A percentile compares a stretch with the other conserved stretches of the same genome.
These are phyloP conservation scores for Nesidiocoris tenuis DNA, from an alignment of 2,888 invertebrate genomes.

Conservation along the genomic window DNA sequence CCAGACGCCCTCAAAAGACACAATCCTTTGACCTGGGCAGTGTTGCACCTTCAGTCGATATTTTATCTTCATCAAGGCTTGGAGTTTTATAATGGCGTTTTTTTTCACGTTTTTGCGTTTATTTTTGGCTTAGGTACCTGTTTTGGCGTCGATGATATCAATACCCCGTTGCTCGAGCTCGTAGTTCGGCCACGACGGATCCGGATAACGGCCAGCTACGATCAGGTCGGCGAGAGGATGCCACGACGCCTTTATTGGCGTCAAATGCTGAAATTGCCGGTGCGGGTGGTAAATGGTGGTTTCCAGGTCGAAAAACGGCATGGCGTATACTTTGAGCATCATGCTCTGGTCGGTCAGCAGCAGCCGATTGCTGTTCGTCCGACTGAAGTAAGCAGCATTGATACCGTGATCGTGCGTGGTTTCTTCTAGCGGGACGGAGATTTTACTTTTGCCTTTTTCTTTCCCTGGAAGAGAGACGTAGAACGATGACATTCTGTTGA, in stretches of 20 bases:
- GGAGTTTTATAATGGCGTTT: no score
- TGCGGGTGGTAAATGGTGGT: constrained; percentile 55
- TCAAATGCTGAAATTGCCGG: constrained; percentile 56
- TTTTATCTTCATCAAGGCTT: no score
- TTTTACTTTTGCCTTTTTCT: constrained; percentile 22
- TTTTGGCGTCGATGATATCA: constrained; percentile 54
- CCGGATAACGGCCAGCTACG: constrained; percentile 56
- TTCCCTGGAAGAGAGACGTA: constrained; percentile 24
- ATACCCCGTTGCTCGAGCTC: constrained; percentile 53
- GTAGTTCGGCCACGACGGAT: constrained; percentile 53
- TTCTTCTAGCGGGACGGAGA: constrained; percentile 40
- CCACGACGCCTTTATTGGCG: constrained; percentile 56
- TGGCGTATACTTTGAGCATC: constrained; percentile 52
- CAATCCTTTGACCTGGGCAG: no score
- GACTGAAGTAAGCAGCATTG: constrained; percentile 52
- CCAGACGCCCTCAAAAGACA: no score
- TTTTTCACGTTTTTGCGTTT: no score
- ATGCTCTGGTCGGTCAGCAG: constrained; percentile 55
- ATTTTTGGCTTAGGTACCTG: no score
- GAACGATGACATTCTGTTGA: no score
- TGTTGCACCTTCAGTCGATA: no score
- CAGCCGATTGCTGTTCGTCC: constrained; percentile 54
- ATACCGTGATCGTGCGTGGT: constrained; percentile 47
- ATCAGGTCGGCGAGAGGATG: constrained; percentile 56
- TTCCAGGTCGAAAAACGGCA: constrained; percentile 54